phyloP scores from a whole-genome alignment of 2,888 invertebrate genomes.

The Drosophila paramelanica region DNA sequence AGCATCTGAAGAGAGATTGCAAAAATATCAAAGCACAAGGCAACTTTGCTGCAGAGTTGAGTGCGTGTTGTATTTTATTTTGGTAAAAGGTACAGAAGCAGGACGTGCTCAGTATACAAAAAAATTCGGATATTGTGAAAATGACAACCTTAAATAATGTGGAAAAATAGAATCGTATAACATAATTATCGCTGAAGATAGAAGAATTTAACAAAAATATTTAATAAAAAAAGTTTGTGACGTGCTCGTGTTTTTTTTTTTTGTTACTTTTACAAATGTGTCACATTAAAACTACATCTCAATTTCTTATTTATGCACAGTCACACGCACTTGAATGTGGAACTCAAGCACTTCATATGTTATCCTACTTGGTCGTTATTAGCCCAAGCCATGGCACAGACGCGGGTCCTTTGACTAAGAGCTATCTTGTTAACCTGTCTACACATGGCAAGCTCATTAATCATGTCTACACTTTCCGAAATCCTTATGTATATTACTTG shows the following conservation, averaged over 20 bases:
- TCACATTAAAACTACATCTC: conserved; percentile 11
- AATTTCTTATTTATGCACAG: conserved; percentile 6
- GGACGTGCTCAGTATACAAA: neutral
- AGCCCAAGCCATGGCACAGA: conserved; percentile 47
- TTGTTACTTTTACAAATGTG: conserved; percentile 4
- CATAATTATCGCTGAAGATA: no score
- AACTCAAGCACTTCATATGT: conserved; percentile 25
- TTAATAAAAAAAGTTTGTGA: no score
- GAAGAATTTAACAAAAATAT: no score
- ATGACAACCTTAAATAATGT: no score
- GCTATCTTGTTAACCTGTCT: conserved; percentile 50
- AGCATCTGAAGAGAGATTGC: neutral
- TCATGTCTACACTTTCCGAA: conserved; percentile 49
- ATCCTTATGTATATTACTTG: conserved; percentile 26
- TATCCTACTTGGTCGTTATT: conserved; percentile 42
- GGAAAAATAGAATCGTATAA: no score
- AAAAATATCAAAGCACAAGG: neutral
- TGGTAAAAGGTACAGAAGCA: neutral
- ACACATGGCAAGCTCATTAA: conserved; percentile 48
- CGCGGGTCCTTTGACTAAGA: conserved; percentile 42
- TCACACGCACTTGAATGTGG: conserved; percentile 11
- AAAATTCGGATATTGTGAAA: no score
- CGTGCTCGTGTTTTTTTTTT: no score
- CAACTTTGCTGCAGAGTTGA: neutral
- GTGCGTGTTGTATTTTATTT: neutral